Conservation (phyloP, 1,140 invertebrate genomes). For the Drosophila pseudoobscura region DNA sequence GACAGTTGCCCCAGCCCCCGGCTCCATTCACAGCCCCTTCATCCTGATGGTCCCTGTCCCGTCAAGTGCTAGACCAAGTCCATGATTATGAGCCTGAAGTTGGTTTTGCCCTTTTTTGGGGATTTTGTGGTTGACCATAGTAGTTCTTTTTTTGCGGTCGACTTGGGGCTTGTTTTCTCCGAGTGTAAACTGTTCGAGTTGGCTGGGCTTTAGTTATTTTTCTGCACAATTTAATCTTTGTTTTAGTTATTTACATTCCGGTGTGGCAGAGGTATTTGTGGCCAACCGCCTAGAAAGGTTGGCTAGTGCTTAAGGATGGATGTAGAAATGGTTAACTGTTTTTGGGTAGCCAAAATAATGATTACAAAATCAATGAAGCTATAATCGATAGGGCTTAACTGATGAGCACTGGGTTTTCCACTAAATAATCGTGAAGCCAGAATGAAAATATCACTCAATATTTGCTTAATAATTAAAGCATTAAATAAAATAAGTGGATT, state of each 20-base stretch:
- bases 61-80: slow-evolving; percentile 31
- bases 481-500: too few species aligned
- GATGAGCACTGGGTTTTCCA: too few species aligned
- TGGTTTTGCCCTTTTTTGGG: slow-evolving; percentile 6
- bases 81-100: slow-evolving; percentile 32
- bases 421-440: neutral
- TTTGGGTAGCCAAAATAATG: too few species aligned
- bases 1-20: slow-evolving; percentile 37
- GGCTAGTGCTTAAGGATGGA: neutral
- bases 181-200: slow-evolving; percentile 52
- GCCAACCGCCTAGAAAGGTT: neutral
- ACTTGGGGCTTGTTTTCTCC: slow-evolving; percentile 12
- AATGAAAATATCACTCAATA: too few species aligned
- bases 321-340: neutral
- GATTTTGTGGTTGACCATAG: slow-evolving; percentile 35
- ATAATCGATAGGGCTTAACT: too few species aligned
- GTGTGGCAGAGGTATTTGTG: slow-evolving; percentile 22
- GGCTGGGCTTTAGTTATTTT: slow-evolving; percentile 62
- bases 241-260: slow-evolving; percentile 41
- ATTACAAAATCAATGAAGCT: too few species aligned
- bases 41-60: slow-evolving; percentile 4
- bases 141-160: slow-evolving; percentile 16
- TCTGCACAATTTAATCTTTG: slow-evolving; percentile 72
- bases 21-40: neutral
- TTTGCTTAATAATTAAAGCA: neutral